Evolutionary conservation across 2,113 vertebrate species (phyloP).

Genomic region (Rhombomys opimus): DNA sequence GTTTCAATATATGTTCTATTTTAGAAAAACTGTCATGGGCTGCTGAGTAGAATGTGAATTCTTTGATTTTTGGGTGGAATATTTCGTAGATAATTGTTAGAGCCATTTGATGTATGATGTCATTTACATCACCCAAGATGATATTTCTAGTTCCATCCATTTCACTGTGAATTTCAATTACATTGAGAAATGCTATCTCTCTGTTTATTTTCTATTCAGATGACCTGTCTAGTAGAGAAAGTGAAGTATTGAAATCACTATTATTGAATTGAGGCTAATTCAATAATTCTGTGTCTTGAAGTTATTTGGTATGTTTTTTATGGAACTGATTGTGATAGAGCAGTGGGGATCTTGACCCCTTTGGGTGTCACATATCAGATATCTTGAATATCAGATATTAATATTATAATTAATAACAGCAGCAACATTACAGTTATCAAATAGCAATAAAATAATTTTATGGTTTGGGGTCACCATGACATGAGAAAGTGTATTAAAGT

Average conservation of each 20-base stretch:
- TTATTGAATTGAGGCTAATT: not conserved
- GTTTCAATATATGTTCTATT: not conserved
- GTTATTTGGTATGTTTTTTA: not conserved
- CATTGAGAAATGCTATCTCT: not conserved
- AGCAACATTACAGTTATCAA: no score
- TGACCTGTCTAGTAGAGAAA: not conserved
- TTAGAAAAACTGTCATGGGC: not conserved
- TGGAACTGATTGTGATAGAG: not conserved
- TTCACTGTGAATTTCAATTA: no score
- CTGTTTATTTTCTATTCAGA: not conserved
- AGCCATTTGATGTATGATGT: not conserved
- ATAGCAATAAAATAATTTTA: no score
- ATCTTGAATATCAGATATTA: no score
- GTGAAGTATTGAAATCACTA: not conserved
- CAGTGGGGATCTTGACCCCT: not conserved
- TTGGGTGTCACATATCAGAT: not conserved
- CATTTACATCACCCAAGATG: not conserved
- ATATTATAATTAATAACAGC: no score
- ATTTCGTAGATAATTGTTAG: not conserved
- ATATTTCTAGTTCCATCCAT: no score
- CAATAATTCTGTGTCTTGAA: not conserved
- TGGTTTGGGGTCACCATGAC: no score
- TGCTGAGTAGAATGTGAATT: not conserved
- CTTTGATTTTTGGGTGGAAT: not conserved
- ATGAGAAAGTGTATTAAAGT: no score